Evolutionary conservation across 2,888 invertebrate genomes (phyloP), one percentile per base, ranked within the genome.

Genomic region (Autographa pulchrina): DNA sequence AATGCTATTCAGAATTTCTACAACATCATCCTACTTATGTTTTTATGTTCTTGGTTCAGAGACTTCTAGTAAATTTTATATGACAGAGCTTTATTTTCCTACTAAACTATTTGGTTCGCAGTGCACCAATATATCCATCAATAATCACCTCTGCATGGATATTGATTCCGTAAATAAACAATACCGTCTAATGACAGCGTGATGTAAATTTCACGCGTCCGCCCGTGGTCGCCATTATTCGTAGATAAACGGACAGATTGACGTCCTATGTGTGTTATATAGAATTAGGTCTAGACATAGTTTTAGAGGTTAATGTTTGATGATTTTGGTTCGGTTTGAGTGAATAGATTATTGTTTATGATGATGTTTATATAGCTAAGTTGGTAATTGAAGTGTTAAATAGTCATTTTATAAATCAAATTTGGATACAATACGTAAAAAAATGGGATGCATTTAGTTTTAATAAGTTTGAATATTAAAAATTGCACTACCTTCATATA

Each of bases 241-340:
- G 81, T 74, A 75, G 78, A 70, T 79, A 65, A 84, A 85, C 73
- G 78, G 87, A 86, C 85, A 83, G 85, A 85, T 86, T 87, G 90
- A 88, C 85, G 70, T 78, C 13, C 65, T 68, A 65, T 72, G 71
- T 77, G 64, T 77, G 73, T 78, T 75, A 76, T 77, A 32, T 68
- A 75, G 32, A 56, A 67, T 72, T 32, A 63, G 64, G 72, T 81
- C 78, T 76, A 78, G 83, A 75, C 78, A 38, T 43, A 25, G 65
- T 61, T 80, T 78, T 72, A 70, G 71, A 8, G 52, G 74, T 71
- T 68, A 43, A 60, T 64, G 72, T 74, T 77, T 68, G 69, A 72
- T 71, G 16, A 32, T 0, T 25, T 7, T 3, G 62, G 52, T 59
- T 56, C 25, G 35, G 18, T 65, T 52, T 32, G 31, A 43, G 58